Evolutionary conservation across 2,888 invertebrate species (phyloP).

Genomic region (Microctonus aethiopoides): DNA sequence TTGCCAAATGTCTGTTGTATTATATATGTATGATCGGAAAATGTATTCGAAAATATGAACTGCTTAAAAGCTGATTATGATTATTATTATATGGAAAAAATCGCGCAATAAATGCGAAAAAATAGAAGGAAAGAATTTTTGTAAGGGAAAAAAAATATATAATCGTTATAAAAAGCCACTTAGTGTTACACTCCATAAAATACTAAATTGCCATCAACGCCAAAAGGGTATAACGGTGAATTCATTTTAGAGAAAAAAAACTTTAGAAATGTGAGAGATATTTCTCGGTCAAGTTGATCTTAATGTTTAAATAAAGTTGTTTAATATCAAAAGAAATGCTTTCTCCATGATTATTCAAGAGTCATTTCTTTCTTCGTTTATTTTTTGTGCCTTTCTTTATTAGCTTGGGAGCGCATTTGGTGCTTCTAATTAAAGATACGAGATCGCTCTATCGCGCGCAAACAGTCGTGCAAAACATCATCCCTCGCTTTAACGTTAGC

Average conservation of each 20-base stretch:
- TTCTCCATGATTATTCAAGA: slow-evolving; percentile 5
- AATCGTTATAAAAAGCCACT: slow-evolving; percentile 16
- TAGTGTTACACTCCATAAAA: slow-evolving; percentile 30
- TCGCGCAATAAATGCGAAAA: neutral
- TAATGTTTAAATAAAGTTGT: slow-evolving; percentile 26
- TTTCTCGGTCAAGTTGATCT: slow-evolving; percentile 22
- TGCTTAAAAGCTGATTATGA: no score
- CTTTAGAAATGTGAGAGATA: no score
- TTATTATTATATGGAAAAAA: slow-evolving; percentile 2
- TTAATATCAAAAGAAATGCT: slow-evolving; percentile 24
- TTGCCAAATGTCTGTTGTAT: slow-evolving; percentile 44
- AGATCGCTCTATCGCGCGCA: slow-evolving; percentile 54
- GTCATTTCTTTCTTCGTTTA: neutral
- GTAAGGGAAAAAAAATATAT: neutral
- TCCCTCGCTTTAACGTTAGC: slow-evolving; percentile 40
- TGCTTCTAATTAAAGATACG: slow-evolving; percentile 65
- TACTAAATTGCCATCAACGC: neutral
- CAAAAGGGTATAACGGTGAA: neutral
- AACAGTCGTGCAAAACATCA: slow-evolving; percentile 33
- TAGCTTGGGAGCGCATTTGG: slow-evolving; percentile 26
- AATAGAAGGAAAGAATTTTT: neutral
- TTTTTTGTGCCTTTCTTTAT: slow-evolving; percentile 22
- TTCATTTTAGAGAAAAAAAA: neutral
- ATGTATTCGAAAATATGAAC: no score
- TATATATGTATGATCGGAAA: no score